phyloP scores from a whole-genome alignment of 2,888 invertebrate species.

The Lithophane leautieri region DNA sequence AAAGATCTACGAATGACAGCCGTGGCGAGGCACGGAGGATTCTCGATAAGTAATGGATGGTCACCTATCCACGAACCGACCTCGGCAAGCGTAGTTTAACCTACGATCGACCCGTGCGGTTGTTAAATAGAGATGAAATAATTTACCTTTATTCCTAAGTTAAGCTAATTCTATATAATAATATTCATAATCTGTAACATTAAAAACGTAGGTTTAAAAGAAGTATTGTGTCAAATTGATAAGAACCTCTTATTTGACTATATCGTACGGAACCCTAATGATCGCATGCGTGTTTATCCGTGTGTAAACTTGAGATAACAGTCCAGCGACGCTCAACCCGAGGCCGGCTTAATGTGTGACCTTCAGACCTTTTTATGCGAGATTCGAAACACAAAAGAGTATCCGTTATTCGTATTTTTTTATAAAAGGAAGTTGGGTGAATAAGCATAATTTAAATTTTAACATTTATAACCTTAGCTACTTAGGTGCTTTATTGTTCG shows the following conservation, averaged over 20 bases:
- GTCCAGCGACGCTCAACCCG: constrained; percentile 44
- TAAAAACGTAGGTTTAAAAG: neutral
- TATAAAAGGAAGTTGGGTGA: neutral
- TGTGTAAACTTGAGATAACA: constrained; percentile 53
- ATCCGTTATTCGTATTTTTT: neutral
- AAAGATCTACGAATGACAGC: too few relatives aligned
- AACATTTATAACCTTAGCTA: neutral
- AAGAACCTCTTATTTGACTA: constrained; percentile 15
- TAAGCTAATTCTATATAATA: too few relatives aligned
- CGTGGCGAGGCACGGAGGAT: too few relatives aligned
- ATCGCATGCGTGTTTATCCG: constrained; percentile 34
- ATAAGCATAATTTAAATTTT: neutral
- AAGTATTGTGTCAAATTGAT: constrained; percentile 4
- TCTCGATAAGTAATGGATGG: too few relatives aligned
- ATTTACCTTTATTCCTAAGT: too few relatives aligned
- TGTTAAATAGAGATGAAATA: too few relatives aligned
- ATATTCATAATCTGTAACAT: too few relatives aligned
- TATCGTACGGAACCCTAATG: constrained; percentile 35
- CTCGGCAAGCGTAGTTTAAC: too few relatives aligned
- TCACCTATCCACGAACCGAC: too few relatives aligned
- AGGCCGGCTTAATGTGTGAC: constrained; percentile 16
- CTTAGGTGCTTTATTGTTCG: neutral
- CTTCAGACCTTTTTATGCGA: constrained; percentile 6
- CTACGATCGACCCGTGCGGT: too few relatives aligned
- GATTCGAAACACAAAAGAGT: constrained; percentile 10